These are phyloP conservation scores for Pseudobourletiella spinata DNA, from an alignment of 1,140 invertebrate species.

Conservation along the genomic window DNA sequence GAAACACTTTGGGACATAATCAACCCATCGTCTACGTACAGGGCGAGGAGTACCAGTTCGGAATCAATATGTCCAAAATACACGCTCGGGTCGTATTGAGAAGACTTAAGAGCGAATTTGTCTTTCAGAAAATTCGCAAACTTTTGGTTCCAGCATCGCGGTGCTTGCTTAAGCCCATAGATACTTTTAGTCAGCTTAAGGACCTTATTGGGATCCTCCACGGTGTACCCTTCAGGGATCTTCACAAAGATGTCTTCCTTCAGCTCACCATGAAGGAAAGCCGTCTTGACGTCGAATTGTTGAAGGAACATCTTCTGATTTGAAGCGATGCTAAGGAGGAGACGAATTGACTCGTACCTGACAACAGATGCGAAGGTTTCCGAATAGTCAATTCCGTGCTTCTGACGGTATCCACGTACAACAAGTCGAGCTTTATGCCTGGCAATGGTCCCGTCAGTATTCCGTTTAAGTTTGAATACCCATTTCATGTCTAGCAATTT, in stretches of 20 bases:
- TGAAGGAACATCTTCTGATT: conserved; percentile 30
- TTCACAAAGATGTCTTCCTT: conserved; percentile 39
- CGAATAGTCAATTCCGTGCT: conserved; percentile 40
- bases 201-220: conserved; percentile 12
- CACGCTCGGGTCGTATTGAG: neutral
- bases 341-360: conserved; percentile 35
- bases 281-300: no score
- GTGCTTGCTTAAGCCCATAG: no score
- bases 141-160: conserved; percentile 41
- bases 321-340: conserved; percentile 35
- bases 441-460: neutral
- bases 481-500: conserved; percentile 15
- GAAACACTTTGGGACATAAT: conserved; percentile 24
- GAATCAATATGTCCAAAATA: neutral
- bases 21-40: conserved; percentile 47
- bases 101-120: neutral
- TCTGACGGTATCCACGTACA: conserved; percentile 40
- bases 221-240: conserved; percentile 33
- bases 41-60: conserved; percentile 36
- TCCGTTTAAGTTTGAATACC: conserved; percentile 20
- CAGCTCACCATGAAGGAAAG: conserved; percentile 40
- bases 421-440: conserved; percentile 39
- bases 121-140: conserved; percentile 1
- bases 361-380: conserved; percentile 43
- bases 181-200: conserved; percentile 40